Percentiles rank a stretch among this genome's conserved stretches.
Conservation (phyloP, 1,140 invertebrate species). For the Papilio aristodemus region DNA sequence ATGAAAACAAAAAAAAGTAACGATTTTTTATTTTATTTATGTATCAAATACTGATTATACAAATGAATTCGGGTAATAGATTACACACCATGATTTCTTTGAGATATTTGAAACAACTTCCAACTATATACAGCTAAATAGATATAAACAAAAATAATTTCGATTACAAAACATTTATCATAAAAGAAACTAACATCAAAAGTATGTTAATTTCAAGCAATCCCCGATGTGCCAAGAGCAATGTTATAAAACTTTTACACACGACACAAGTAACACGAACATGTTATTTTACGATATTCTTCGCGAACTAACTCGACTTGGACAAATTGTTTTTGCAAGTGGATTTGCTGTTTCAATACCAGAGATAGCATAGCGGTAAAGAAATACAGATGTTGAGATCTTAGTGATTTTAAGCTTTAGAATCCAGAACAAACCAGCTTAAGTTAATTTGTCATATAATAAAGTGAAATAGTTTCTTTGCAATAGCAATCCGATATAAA, state of each 20-base stretch:
- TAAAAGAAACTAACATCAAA: neutral
- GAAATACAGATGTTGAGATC: neutral
- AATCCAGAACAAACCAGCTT: too few species aligned
- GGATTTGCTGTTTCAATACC: neutral
- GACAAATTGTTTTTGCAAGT: neutral
- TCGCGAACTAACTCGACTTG: neutral
- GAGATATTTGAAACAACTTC: too few species aligned
- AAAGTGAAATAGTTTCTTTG: too few species aligned
- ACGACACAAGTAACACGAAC: neutral
- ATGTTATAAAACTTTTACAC: constrained; percentile 12
- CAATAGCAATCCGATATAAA: too few species aligned
- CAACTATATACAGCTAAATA: neutral
- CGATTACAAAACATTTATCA: neutral
- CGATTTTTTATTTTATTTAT: too few species aligned
- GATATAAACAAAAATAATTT: neutral
- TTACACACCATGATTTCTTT: too few species aligned
- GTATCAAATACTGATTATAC: too few species aligned
- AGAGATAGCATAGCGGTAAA: neutral
- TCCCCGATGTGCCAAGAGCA: neutral
- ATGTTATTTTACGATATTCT: neutral
- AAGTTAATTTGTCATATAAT: too few species aligned
- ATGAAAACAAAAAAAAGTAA: too few species aligned
- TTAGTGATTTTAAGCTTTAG: too few species aligned
- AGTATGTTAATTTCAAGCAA: neutral
- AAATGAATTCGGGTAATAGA: too few species aligned